These are phyloP conservation scores for Phaethon lepturus DNA, from an alignment of 2,113 vertebrate genomes.

Conservation along the genomic window DNA sequence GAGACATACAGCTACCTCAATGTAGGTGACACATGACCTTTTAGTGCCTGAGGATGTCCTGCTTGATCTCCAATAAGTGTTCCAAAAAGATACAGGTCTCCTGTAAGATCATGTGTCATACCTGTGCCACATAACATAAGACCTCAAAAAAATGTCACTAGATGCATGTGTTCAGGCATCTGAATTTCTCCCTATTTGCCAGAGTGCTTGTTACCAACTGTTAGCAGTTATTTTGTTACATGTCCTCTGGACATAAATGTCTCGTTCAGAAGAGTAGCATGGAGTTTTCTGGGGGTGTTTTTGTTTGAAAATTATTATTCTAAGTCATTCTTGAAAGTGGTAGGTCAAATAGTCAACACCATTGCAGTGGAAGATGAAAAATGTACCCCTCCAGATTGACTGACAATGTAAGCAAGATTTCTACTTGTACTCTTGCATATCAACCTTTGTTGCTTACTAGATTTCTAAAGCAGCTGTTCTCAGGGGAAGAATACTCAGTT, in stretches of 20 bases:
- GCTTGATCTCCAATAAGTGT: background rate
- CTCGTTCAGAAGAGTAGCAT: background rate
- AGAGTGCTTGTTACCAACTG: background rate
- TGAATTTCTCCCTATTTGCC: background rate
- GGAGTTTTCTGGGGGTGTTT: fast-evolving
- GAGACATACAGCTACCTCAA: background rate
- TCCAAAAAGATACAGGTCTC: background rate
- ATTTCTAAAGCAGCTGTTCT: background rate
- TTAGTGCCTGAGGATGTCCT: background rate
- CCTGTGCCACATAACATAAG: background rate
- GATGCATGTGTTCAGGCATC: background rate
- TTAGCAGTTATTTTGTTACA: background rate
- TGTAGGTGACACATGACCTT: background rate
- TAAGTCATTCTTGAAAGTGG: background rate
- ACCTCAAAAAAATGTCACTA: background rate
- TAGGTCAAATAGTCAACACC: background rate
- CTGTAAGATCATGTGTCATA: background rate
- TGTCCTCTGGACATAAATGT: background rate
- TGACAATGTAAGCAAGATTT: background rate
- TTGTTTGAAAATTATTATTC: background rate
- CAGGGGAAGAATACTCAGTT: background rate
- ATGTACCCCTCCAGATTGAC: background rate
- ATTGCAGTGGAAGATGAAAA: background rate
- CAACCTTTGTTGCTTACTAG: background rate
- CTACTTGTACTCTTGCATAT: background rate